Base-by-base conservation (phyloP, 2,888 invertebrate species). In the Drosophila borborema region DNA sequence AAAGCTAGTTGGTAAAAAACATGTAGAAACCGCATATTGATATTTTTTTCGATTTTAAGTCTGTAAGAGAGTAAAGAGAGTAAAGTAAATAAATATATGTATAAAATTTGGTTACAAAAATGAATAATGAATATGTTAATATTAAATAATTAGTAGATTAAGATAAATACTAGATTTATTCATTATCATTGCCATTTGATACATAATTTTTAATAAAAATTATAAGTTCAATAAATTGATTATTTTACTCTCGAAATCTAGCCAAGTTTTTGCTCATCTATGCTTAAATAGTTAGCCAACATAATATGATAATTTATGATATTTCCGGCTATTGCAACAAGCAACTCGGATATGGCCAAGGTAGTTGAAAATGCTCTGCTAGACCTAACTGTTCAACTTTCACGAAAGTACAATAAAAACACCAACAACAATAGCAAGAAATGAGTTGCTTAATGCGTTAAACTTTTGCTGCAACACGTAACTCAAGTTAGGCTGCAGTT, bases 381-480 rank as follows among this genome's bases (percentile, higher is more conserved):
- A 49, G 61, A 41, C 51, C 51, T 53, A 54, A 9, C 38, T 64
- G 64, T 56, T 63, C 0, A 78, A 77, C 67, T 77, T 77, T 73
- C 14, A 28, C 51, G 28, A 49, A 77, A 74, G 59, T 62, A 61
- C 77, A 74, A 77, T 80, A 70, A 79, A 66, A 61, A 46, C 56
- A 56, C 14, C 43, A 56, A 48, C 14, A 64, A 55, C 46, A 72
- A 48, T 2, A 71, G 49, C 58, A 82, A 58, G 70, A 73, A 82
- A 81, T 78, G 73, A 73, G 85, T 73, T 75, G 64, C 89, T 90
- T 86, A 86, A 90, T 86, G 90, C 77, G 81, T 88, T 81, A 78
- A 86, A 90, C 86, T 88, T 86, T 88, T 82, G 72, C 88, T 86
- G 88, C 86, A 86, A 77, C 86, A 77, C 82, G 89, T 86, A 82